phyloP scores from a whole-genome alignment of 2,888 invertebrate genomes.

The Lasioglossum calceatum region DNA sequence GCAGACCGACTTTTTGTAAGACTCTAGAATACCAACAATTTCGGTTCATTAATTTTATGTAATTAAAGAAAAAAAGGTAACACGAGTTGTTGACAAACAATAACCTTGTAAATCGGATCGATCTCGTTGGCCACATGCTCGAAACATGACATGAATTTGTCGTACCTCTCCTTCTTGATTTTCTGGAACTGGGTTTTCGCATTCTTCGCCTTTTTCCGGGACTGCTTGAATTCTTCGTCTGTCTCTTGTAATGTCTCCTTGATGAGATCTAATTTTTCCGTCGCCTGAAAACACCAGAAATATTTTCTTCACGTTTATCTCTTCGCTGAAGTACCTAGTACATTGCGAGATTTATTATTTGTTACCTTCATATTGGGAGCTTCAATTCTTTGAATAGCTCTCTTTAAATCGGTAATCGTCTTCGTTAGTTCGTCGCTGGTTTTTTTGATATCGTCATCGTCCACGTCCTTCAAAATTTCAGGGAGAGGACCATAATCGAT shows the following conservation, averaged over 20 bases:
- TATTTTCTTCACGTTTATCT: background rate
- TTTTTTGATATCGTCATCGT: slow-evolving; percentile 96
- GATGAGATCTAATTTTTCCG: slow-evolving; percentile 96
- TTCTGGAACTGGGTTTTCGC: slow-evolving; percentile 97
- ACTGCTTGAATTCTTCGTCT: slow-evolving; percentile 98
- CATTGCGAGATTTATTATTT: slow-evolving; percentile 69
- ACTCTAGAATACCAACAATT: slow-evolving; percentile 85
- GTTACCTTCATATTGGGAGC: slow-evolving; percentile 96
- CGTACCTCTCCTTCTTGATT: slow-evolving; percentile 96
- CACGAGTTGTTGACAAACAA: slow-evolving; percentile 6
- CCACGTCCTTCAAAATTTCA: slow-evolving; percentile 93
- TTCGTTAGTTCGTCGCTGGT: slow-evolving; percentile 92
- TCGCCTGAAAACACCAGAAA: slow-evolving; percentile 86
- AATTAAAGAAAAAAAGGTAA: background rate
- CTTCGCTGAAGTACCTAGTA: background rate
- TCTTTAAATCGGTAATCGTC: slow-evolving; percentile 93
- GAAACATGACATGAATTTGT: slow-evolving; percentile 97
- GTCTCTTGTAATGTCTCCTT: slow-evolving; percentile 97
- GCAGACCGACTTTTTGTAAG: slow-evolving; percentile 97
- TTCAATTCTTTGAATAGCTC: slow-evolving; percentile 96
- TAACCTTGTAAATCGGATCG: slow-evolving; percentile 98
- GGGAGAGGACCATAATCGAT: slow-evolving; percentile 93
- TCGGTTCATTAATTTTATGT: slow-evolving; percentile 27
- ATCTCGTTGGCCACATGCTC: slow-evolving; percentile 99
- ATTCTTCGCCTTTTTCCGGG: slow-evolving; percentile 96